Percentiles rank a stretch among this genome's conserved stretches.
Conservation (phyloP, 2,797 vertebrate species). For the Halcyon smyrnensis region DNA sequence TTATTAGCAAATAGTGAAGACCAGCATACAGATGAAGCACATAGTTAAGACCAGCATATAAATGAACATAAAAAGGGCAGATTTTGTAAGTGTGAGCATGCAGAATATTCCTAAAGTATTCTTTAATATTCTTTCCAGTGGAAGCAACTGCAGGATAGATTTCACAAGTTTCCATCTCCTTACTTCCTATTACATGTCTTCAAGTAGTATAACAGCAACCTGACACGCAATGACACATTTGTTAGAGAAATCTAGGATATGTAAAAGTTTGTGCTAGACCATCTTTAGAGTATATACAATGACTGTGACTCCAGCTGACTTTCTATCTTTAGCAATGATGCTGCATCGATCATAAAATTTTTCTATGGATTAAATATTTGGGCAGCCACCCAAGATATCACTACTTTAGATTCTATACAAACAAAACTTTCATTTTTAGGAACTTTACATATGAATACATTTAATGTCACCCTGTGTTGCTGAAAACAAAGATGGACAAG, state of each 20-base stretch:
- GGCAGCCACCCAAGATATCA: constrained; percentile 30
- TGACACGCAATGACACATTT: constrained; percentile 1
- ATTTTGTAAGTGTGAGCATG: neutral
- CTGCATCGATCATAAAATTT: constrained; percentile 67
- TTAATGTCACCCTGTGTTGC: neutral
- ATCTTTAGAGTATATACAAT: neutral
- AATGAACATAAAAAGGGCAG: neutral
- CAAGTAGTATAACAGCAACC: constrained; percentile 4
- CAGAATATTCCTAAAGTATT: neutral
- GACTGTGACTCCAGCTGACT: neutral
- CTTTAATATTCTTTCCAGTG: neutral
- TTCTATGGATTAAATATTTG: constrained; percentile 62
- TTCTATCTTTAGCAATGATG: constrained; percentile 68
- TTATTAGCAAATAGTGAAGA: neutral
- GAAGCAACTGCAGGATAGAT: neutral
- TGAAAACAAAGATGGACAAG: neutral
- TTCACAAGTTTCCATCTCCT: constrained; percentile 7
- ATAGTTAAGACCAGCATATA: neutral
- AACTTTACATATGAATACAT: neutral
- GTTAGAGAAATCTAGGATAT: constrained; percentile 3
- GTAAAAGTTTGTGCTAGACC: constrained; percentile 8
- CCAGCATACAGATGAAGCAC: neutral
- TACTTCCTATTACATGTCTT: neutral
- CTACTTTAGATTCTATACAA: constrained; percentile 41
- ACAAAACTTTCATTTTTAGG: neutral